Evolutionary conservation across 1,140 invertebrate genomes (phyloP).

Genomic region (Dreissena polymorpha): DNA sequence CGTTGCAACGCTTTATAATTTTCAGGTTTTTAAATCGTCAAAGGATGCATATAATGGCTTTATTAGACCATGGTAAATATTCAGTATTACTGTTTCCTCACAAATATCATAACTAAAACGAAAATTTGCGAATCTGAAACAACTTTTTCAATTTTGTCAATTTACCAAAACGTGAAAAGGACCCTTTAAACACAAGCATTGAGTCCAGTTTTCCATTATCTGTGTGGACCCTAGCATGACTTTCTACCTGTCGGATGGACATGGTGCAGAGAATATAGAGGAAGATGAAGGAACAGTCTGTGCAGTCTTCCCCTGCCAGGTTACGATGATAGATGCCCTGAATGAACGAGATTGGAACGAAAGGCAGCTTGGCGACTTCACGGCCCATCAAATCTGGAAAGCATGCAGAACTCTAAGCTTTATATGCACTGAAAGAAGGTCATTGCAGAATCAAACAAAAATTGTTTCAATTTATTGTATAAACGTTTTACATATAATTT

Average conservation of each 20-base stretch:
- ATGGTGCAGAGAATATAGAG: conserved; percentile 99
- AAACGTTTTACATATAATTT: not conserved
- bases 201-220: too few species aligned
- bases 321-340: conserved; percentile 98
- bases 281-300: conserved; percentile 99
- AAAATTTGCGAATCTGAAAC: too few species aligned
- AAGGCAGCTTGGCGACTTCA: conserved; percentile 98
- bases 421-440: too few species aligned
- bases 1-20: too few species aligned
- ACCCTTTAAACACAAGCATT: too few species aligned
- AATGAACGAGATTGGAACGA: conserved; percentile 96
- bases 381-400: conserved; percentile 96
- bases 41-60: too few species aligned
- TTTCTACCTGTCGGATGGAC: conserved; percentile 93
- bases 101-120: too few species aligned
- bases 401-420: not conserved
- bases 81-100: too few species aligned
- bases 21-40: too few species aligned
- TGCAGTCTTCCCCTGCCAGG: conserved; percentile 96
- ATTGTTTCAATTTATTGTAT: not conserved
- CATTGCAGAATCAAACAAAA: not conserved
- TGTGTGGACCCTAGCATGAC: not conserved
- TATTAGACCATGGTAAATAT: too few species aligned
- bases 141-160: too few species aligned
- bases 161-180: too few species aligned